These are phyloP conservation scores for Copsychus sechellarum DNA, from an alignment of 2,113 vertebrate species.

Conservation along the genomic window DNA sequence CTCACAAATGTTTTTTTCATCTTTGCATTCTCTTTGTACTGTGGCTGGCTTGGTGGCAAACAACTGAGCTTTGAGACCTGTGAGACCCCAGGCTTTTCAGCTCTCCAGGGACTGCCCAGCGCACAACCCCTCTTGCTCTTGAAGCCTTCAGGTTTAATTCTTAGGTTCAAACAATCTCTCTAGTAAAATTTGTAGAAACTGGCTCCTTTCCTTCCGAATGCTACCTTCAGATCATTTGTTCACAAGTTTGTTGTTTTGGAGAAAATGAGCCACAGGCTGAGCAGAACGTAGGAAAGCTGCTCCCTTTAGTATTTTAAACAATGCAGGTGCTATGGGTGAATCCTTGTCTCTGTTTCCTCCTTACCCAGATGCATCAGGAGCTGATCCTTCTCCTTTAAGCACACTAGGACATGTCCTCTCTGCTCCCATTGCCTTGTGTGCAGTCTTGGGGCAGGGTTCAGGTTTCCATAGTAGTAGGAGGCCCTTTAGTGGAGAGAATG, in stretches of 20 bases:
- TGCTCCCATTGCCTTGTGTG: background rate
- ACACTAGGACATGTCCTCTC: background rate
- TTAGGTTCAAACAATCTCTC: background rate
- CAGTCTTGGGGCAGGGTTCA: background rate
- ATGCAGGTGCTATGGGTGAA: background rate
- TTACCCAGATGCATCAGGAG: background rate
- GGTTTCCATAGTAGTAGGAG: background rate
- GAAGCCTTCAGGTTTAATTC: background rate
- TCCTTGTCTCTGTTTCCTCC: background rate
- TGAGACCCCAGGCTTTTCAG: background rate
- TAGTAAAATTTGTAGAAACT: background rate
- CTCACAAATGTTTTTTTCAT: background rate
- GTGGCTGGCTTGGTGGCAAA: background rate
- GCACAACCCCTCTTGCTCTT: background rate
- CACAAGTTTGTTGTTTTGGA: background rate
- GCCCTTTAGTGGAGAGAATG: background rate
- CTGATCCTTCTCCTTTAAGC: background rate
- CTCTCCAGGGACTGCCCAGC: background rate
- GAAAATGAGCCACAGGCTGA: background rate
- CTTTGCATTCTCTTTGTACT: background rate
- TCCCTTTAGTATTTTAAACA: background rate
- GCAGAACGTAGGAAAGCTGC: background rate
- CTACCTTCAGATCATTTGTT: background rate
- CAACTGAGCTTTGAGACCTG: background rate
- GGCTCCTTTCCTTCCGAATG: background rate